These are phyloP conservation scores for Acheta domesticus DNA, from an alignment of 2,888 invertebrate genomes.

Conservation along the genomic window DNA sequence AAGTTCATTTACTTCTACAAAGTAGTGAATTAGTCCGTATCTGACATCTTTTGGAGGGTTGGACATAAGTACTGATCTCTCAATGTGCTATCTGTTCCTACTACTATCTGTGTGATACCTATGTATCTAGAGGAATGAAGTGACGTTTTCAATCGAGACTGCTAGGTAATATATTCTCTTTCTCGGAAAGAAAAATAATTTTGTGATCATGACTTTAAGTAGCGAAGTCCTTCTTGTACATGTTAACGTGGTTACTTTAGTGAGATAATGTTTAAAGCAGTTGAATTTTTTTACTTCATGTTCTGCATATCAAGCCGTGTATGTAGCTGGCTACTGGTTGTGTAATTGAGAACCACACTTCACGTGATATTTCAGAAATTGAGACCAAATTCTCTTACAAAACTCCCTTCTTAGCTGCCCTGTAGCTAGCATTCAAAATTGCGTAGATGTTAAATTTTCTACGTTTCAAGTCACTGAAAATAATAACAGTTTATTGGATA, in stretches of 20 bases:
- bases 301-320: constrained; percentile 10
- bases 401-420: not conserved
- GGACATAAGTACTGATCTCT: not conserved
- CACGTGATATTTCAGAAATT: not conserved
- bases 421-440: constrained; percentile 18
- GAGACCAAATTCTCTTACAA: constrained; percentile 5
- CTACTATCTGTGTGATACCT: constrained; percentile 1
- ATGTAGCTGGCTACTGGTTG: constrained; percentile 18
- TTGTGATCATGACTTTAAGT: constrained; percentile 9
- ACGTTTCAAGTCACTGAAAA: not conserved
- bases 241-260: constrained; percentile 18
- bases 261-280: not conserved
- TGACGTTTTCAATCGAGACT: constrained; percentile 6
- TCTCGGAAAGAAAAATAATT: not conserved
- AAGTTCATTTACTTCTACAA: not conserved
- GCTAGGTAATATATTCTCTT: constrained; percentile 18
- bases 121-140: constrained; percentile 6
- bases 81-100: not conserved
- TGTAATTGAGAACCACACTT: not conserved
- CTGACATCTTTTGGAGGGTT: not conserved
- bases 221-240: not conserved
- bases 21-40: not conserved
- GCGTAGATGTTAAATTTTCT: not conserved
- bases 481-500: not conserved
- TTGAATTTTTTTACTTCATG: constrained; percentile 3